Percentiles rank a stretch among this genome's conserved stretches.
Conservation (phyloP, 2,797 vertebrate species). For the Valencia hispanica region DNA sequence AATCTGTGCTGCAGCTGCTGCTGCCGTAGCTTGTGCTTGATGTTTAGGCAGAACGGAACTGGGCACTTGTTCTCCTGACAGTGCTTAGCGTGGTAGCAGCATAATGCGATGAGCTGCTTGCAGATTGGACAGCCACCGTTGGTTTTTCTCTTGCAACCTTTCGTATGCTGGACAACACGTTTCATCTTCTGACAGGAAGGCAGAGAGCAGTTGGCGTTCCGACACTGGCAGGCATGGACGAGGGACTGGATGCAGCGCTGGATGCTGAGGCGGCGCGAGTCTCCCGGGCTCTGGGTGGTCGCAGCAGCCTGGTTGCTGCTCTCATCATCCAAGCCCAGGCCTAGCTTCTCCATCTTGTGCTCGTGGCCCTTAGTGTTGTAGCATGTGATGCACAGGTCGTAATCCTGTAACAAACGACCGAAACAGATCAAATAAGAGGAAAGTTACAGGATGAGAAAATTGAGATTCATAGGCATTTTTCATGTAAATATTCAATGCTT, state of each 20-base stretch:
- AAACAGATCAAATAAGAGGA: background rate
- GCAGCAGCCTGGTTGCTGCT: constrained; percentile 92
- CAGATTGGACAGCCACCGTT: constrained; percentile 97
- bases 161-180: constrained; percentile 96
- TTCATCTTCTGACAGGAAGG: constrained; percentile 99
- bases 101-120: constrained; percentile 97
- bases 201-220: constrained; percentile 96
- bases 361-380: constrained; percentile 95
- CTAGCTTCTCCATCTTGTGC: constrained; percentile 99
- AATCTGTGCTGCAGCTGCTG: constrained; percentile 96
- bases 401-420: constrained; percentile 83
- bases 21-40: constrained; percentile 97
- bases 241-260: constrained; percentile 98
- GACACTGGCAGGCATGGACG: constrained; percentile 97
- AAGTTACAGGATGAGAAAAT: background rate
- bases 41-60: constrained; percentile 97
- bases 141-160: constrained; percentile 97
- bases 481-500: background rate
- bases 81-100: constrained; percentile 98
- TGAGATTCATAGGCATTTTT: background rate
- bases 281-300: constrained; percentile 93
- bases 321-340: constrained; percentile 95
- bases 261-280: constrained; percentile 96
- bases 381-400: constrained; percentile 97
- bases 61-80: constrained; percentile 99